These are phyloP conservation scores for Anguilla japonica DNA, from an alignment of 2,113 vertebrate species.

Conservation along the genomic window DNA sequence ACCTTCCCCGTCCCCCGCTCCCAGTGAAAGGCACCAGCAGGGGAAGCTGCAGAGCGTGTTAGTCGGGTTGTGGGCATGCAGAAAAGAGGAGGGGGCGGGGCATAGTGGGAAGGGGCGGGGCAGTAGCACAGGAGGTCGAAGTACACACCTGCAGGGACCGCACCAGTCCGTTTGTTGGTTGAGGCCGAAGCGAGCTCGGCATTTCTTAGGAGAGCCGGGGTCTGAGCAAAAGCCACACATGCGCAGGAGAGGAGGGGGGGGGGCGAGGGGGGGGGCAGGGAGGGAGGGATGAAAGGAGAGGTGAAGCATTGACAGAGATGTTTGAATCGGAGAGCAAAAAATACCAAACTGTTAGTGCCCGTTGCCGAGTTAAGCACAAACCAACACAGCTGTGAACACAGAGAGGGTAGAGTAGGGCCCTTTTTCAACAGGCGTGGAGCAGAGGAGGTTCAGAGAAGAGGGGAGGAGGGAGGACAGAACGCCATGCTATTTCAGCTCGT, in stretches of 20 bases:
- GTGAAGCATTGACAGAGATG: constrained; percentile 62
- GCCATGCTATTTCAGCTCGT: not conserved
- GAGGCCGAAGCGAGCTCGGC: constrained; percentile 99
- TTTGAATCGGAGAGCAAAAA: constrained; percentile 44
- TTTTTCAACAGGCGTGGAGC: not conserved
- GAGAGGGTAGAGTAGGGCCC: not conserved
- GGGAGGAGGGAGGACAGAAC: not conserved
- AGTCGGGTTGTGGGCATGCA: constrained; percentile 52
- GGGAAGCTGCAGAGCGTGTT: constrained; percentile 41
- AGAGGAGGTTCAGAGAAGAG: not conserved
- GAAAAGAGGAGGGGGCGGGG: constrained; percentile 36
- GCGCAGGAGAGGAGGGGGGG: constrained; percentile 54
- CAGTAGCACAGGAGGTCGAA: constrained; percentile 21
- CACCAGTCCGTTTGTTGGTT: constrained; percentile 99
- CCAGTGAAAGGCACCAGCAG: not conserved
- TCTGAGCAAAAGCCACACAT: constrained; percentile 88
- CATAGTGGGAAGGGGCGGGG: constrained; percentile 37
- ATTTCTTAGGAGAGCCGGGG: constrained; percentile 99
- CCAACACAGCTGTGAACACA: constrained; percentile 9
- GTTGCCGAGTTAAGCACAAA: constrained; percentile 15
- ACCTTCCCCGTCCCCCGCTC: not conserved
- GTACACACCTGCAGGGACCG: constrained; percentile 98
- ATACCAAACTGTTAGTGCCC: constrained; percentile 21
- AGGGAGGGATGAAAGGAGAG: constrained; percentile 53
- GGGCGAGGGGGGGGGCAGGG: constrained; percentile 38